Conservation (phyloP, 2,888 invertebrate genomes). For the Coleophora flavipennella region DNA sequence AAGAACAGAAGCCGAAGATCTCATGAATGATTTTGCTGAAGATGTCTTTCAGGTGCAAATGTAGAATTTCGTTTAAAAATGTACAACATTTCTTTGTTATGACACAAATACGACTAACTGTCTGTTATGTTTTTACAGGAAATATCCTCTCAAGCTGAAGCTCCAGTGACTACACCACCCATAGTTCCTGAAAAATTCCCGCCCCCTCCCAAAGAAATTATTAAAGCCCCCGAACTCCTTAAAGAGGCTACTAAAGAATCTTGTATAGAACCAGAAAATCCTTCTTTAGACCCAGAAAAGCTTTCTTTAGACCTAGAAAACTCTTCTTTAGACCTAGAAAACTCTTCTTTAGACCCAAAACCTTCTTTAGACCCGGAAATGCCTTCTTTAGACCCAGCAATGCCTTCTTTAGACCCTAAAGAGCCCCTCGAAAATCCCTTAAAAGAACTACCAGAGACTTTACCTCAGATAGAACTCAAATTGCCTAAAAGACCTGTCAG, state of each 20-base stretch:
- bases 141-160: constrained; percentile 40
- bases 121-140: constrained; percentile 37
- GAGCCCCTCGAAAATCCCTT: constrained; percentile 18
- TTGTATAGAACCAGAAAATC: constrained; percentile 27
- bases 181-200: constrained; percentile 22
- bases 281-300: constrained; percentile 9
- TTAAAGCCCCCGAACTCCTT: constrained; percentile 4
- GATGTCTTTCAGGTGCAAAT: constrained; percentile 54
- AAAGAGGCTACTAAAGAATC: constrained; percentile 17
- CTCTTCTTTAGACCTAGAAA: constrained; percentile 30
- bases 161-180: constrained; percentile 36
- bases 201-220: constrained; percentile 14
- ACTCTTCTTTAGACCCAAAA: constrained; percentile 50
- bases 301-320: constrained; percentile 19
- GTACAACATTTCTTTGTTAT: constrained; percentile 1
- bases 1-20: constrained; percentile 74
- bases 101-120: not conserved
- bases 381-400: constrained; percentile 5
- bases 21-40: constrained; percentile 66
- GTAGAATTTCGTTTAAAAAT: not conserved
- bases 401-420: constrained; percentile 6
- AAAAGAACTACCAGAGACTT: constrained; percentile 36
- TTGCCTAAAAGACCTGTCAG: constrained; percentile 62
- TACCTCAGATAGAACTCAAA: constrained; percentile 62
- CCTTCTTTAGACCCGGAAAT: constrained; percentile 12